phyloP scores from a whole-genome alignment of 2,888 invertebrate species.

The Dynastes grantii region DNA sequence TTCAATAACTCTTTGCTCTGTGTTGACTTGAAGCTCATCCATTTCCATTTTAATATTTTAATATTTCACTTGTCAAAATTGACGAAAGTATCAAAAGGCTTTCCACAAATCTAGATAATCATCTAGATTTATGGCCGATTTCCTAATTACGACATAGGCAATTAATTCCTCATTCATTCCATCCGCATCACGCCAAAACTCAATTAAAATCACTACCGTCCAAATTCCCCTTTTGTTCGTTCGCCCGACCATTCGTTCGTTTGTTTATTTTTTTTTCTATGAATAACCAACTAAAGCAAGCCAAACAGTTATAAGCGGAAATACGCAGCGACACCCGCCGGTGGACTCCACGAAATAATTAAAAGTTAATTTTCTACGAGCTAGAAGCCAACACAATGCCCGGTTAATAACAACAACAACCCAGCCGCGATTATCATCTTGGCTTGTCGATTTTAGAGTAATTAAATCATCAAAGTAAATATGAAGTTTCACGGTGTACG shows the following conservation, averaged over 20 bases:
- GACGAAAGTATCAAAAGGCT: too few relatives aligned
- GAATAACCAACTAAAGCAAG: neutral
- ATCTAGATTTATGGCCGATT: neutral
- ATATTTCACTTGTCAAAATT: too few relatives aligned
- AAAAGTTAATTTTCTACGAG: too few relatives aligned
- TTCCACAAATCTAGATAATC: too few relatives aligned
- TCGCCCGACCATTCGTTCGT: neutral
- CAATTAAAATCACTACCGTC: neutral
- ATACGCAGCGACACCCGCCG: neutral
- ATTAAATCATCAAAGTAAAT: slow-evolving; percentile 10
- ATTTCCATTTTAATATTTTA: too few relatives aligned
- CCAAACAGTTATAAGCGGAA: neutral
- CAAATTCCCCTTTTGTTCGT: slow-evolving; percentile 3
- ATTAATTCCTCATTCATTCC: neutral
- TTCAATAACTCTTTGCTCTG: too few relatives aligned
- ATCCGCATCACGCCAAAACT: neutral
- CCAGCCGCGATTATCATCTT: slow-evolving; percentile 3
- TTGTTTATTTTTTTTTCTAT: neutral
- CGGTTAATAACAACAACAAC: neutral
- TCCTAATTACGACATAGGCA: neutral
- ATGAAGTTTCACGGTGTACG: slow-evolving; percentile 9
- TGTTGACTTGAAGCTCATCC: too few relatives aligned
- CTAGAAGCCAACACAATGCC: too few relatives aligned
- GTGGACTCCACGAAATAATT: neutral
- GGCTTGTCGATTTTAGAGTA: neutral